Evolutionary conservation across 1,140 invertebrate genomes (phyloP).

Genomic region (Apis florea): DNA sequence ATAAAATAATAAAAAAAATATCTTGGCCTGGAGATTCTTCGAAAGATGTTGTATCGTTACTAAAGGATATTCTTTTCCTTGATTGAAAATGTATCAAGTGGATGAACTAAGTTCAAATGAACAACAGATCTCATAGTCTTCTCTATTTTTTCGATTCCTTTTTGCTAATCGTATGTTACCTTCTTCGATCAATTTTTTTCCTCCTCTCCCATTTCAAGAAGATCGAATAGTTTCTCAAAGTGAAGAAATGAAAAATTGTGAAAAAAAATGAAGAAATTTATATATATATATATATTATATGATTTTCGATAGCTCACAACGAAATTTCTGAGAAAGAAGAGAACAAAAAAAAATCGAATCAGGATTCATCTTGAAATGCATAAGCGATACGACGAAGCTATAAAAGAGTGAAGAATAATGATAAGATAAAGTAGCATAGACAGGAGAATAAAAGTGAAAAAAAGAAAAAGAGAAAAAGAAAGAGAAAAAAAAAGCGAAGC

Average conservation of each 20-base stretch:
- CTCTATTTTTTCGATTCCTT: conserved; percentile 30
- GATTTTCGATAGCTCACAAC: conserved; percentile 17
- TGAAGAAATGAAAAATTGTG: background rate
- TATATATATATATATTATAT: no score
- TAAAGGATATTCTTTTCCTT: conserved; percentile 28
- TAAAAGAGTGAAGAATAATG: background rate
- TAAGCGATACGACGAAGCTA: background rate
- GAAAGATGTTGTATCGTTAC: conserved; percentile 36
- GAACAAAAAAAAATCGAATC: background rate
- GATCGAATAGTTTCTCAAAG: no score
- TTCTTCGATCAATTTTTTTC: background rate
- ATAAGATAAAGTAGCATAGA: conserved; percentile 27
- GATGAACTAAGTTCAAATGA: conserved; percentile 11
- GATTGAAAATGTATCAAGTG: conserved; percentile 13
- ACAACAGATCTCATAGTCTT: conserved; percentile 32
- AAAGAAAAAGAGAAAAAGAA: background rate
- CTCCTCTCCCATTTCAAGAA: background rate
- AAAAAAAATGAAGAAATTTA: background rate
- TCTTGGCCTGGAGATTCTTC: conserved; percentile 36
- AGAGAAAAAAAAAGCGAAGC: conserved; percentile 12
- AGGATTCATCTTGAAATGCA: background rate
- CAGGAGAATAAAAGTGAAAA: background rate
- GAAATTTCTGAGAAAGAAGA: conserved; percentile 18
- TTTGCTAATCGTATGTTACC: background rate
- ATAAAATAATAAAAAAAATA: background rate